Evolutionary conservation across 23 tunicate genomes (phyloP), one percentile per base, ranked within the genome.

Genomic region (Ascidia mentula): DNA sequence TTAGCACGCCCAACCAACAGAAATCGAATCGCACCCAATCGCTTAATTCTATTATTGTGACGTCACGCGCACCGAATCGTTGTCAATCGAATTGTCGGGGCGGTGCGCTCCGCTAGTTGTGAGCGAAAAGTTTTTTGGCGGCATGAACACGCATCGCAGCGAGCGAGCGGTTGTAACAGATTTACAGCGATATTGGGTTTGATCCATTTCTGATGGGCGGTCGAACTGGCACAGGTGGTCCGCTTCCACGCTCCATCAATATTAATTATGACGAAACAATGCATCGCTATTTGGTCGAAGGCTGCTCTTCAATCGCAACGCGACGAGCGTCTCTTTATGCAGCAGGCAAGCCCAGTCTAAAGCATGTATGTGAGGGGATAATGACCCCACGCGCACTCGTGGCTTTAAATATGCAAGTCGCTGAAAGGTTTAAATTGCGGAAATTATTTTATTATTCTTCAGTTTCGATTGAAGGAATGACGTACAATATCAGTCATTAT

Each of bases 181-280:
- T 53, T 53, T 53, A 53, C 24, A 20, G 65, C 65, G 65, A 53
- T 53, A 53, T 53, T 53, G 24, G n/a, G 65, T 53, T 53, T 53
- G 65, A 53, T 53, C 24, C 65, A 53, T 53, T 53, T 53, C 65
- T 26, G 65, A 53, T 53, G 65, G 24, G 13, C 12, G 28, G 28
- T 53, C 65, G 65, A 26, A 28, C n/a, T 53, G 28, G 65, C 65
- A 26, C 65, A 53, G 65, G 65, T 53, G 65, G 65, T 28, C 65
- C 13, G 22, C 65, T 53, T 26, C 65, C 65, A 53, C 65, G 65
- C 65, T 53, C 65, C 65, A 53, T 53, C 65, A 53, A 53, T 53
- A 53, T 53, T 53, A 53, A 53, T 53, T 53, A 53, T 53, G 65
- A 53, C 65, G 65, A 53, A 53, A 53, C 65, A 53, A 53, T 53